These are phyloP conservation scores for Lypha dubia DNA, from an alignment of 2,888 invertebrate species.

Conservation along the genomic window DNA sequence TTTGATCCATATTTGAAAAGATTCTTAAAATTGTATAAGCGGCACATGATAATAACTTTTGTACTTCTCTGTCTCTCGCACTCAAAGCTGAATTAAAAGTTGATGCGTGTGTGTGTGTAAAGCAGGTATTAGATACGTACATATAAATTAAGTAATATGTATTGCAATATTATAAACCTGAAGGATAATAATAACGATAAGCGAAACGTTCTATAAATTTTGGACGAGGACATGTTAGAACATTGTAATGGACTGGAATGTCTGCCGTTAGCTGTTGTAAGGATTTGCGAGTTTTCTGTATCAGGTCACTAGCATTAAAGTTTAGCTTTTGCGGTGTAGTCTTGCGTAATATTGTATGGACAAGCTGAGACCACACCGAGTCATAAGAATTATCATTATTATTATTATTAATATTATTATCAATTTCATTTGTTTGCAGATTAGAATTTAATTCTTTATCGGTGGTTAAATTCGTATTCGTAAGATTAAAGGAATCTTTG, in stretches of 20 bases:
- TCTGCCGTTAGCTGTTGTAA: constrained; percentile 86
- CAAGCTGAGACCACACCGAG: constrained; percentile 85
- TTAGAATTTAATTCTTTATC: constrained; percentile 42
- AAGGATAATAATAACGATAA: constrained; percentile 80
- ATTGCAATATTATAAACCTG: constrained; percentile 35
- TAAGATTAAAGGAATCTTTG: constrained; percentile 32
- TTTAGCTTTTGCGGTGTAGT: constrained; percentile 84
- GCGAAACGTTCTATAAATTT: constrained; percentile 82
- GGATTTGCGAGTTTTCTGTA: constrained; percentile 87
- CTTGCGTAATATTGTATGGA: constrained; percentile 85
- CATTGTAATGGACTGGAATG: constrained; percentile 86
- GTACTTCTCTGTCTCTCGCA: too few species aligned
- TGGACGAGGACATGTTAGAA: constrained; percentile 91
- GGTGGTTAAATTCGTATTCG: constrained; percentile 5
- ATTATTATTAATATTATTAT: too few species aligned
- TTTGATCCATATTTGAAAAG: background rate
- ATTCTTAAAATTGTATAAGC: background rate
- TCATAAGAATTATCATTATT: constrained; percentile 51
- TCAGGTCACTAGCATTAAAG: constrained; percentile 89
- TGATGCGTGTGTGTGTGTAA: too few species aligned
- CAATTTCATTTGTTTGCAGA: constrained; percentile 8
- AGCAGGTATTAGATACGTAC: constrained; percentile 8
- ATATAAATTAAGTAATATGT: constrained; percentile 10
- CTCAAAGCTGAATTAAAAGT: too few species aligned
- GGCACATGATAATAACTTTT: too few species aligned